Base-by-base conservation (phyloP, 2,888 invertebrate genomes). In the Alloscopus bannaensis region DNA sequence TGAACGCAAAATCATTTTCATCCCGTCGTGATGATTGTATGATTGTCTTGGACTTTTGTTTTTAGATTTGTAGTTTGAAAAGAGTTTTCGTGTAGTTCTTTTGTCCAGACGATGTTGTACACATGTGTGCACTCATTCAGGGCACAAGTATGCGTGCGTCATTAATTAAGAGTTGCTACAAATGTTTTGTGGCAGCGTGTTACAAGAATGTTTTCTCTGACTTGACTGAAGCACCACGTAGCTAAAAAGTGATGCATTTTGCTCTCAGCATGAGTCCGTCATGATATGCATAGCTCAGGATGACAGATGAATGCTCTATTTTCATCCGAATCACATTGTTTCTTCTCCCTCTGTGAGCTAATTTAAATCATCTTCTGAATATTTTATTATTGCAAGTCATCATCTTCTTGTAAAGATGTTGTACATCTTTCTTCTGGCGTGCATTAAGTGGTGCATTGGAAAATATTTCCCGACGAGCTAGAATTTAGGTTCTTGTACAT, bases 281-380 rank as follows among this genome's bases (percentile, higher is more conserved):
- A 55, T 45, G 42, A 40, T 45, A 42, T 6, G 59, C 18, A 29
- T 50, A 29, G 22, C n/a, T n/a, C 40, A 26, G n/a, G 28, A 29
- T 62, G 72, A 64, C 52, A 55, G 42, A 40, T 64, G 72, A 72
- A 72, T 72, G 72, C 70, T 60, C 60, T 40, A 60, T 13, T 71
- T 71, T 71, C 57, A 60, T 42, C 26, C 11, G 40, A 8, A 40
- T 62, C 60, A 13, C 13, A 28, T 40, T 20, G 42, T 59, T 26
- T 69, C 18, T 26, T n/a, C 45, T 20, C 29, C 26, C 52, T 36
- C 40, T 22, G 22, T 31, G 22, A 62, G n/a, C 62, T 50, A 31
- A 66, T 50, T 50, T 31, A 31, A 31, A 31, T 31, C 20, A 66
- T 6, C 47, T 36, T 31, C 18, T 45, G n/a, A 50, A 47, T 4